These are phyloP conservation scores for Ctenodactylus gundi DNA, from an alignment of 2,113 vertebrate species.

Conservation along the genomic window DNA sequence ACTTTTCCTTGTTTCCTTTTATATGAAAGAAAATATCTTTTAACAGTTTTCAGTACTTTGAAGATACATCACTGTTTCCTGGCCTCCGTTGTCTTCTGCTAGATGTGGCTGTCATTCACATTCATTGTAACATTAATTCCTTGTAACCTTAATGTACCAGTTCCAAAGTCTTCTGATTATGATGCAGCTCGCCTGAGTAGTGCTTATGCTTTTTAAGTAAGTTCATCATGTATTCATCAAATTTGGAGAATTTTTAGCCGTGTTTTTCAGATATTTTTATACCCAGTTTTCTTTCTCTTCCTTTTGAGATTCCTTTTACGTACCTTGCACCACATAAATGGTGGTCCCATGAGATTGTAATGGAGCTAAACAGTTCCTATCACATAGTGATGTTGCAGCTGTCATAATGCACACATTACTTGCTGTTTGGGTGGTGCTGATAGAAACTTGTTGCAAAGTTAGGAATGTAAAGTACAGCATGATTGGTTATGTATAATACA, in stretches of 20 bases:
- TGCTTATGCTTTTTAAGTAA: neutral
- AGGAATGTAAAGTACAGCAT: neutral
- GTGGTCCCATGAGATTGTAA: neutral
- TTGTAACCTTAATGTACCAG: too few species aligned
- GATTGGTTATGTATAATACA: neutral
- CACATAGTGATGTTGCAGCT: too few species aligned
- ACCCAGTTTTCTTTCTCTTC: neutral
- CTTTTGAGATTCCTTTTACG: neutral
- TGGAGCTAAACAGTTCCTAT: neutral
- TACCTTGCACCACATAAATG: neutral
- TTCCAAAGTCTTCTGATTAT: neutral
- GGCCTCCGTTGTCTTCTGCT: neutral
- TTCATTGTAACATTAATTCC: neutral
- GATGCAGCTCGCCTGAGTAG: neutral
- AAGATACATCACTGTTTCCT: neutral
- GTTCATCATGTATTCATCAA: neutral
- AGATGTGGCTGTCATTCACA: neutral
- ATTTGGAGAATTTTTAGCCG: neutral
- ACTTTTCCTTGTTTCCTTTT: neutral
- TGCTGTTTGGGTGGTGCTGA: neutral
- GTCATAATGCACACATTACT: neutral
- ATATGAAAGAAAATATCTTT: neutral
- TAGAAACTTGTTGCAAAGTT: neutral
- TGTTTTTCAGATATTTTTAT: neutral
- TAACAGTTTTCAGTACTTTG: neutral